These are phyloP conservation scores for Arrhamphus sclerolepis DNA, from an alignment of 2,797 vertebrate species.

Conservation along the genomic window DNA sequence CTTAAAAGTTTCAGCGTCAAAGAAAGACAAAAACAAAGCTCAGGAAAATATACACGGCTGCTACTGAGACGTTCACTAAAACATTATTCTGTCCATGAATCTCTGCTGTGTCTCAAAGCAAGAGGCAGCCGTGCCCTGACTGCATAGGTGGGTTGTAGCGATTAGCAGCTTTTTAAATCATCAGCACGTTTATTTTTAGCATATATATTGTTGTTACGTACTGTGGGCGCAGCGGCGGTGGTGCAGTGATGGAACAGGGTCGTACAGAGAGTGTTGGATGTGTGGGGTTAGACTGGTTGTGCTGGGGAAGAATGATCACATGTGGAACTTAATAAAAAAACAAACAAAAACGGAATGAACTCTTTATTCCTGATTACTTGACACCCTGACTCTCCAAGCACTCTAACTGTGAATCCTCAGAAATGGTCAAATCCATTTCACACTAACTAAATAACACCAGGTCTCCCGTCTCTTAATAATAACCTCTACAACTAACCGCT, in stretches of 20 bases:
- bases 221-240: slow-evolving; percentile 9
- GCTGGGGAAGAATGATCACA: slow-evolving; percentile 16
- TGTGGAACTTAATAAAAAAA: background rate
- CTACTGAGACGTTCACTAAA: slow-evolving; percentile 22
- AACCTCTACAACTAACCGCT: too few relatives aligned
- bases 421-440: too few relatives aligned
- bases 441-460: too few relatives aligned
- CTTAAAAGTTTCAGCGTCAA: slow-evolving; percentile 27
- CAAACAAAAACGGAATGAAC: background rate
- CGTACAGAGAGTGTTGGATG: slow-evolving; percentile 30
- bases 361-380: too few relatives aligned
- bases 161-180: slow-evolving; percentile 38
- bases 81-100: slow-evolving; percentile 34
- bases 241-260: slow-evolving; percentile 18
- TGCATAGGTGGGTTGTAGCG: slow-evolving; percentile 35
- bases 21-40: slow-evolving; percentile 19
- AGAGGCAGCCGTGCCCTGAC: slow-evolving; percentile 24
- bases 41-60: too few relatives aligned
- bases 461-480: too few relatives aligned
- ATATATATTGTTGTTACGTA: slow-evolving; percentile 48
- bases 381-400: too few relatives aligned
- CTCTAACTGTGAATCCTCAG: too few relatives aligned
- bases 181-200: slow-evolving; percentile 48
- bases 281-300: slow-evolving; percentile 32
- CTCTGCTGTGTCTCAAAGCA: slow-evolving; percentile 43